Conservation (phyloP, 2,888 invertebrate species). For the Orthosia cruda region DNA sequence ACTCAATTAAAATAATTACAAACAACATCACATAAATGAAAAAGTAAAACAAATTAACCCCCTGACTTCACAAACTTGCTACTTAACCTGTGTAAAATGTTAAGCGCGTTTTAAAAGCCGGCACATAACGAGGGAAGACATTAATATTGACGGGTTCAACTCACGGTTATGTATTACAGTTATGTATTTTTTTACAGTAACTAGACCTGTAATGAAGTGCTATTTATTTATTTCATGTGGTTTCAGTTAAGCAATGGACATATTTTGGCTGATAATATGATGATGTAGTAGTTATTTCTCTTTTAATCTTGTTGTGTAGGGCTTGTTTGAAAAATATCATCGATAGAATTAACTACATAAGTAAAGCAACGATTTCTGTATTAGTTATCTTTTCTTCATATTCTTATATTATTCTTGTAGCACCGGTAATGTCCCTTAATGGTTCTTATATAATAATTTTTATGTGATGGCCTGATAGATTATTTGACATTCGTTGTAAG, state of each 20-base stretch:
- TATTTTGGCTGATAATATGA: background rate
- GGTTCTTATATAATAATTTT: no score
- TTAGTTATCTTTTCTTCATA: no score
- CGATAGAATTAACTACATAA: no score
- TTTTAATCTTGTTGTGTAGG: background rate
- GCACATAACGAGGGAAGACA: slow-evolving; percentile 37
- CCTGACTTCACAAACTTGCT: slow-evolving; percentile 23
- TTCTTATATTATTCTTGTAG: no score
- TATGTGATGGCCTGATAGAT: no score
- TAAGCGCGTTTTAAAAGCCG: slow-evolving; percentile 50
- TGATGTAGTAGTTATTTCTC: background rate
- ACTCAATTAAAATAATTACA: background rate
- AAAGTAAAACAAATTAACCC: slow-evolving; percentile 35
- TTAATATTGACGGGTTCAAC: slow-evolving; percentile 52
- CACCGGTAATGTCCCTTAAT: no score
- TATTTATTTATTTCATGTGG: slow-evolving; percentile 22
- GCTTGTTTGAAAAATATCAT: background rate
- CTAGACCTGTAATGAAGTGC: slow-evolving; percentile 30
- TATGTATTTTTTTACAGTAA: slow-evolving; percentile 42
- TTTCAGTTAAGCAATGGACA: no score
- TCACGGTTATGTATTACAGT: slow-evolving; percentile 11
- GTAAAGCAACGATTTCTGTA: no score
- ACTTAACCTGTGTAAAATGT: slow-evolving; percentile 28
- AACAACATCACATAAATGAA: background rate
- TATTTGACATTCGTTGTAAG: no score